Evolutionary conservation across 1,140 invertebrate genomes (phyloP).

Genomic region (Macrobrachium rosenbergii): DNA sequence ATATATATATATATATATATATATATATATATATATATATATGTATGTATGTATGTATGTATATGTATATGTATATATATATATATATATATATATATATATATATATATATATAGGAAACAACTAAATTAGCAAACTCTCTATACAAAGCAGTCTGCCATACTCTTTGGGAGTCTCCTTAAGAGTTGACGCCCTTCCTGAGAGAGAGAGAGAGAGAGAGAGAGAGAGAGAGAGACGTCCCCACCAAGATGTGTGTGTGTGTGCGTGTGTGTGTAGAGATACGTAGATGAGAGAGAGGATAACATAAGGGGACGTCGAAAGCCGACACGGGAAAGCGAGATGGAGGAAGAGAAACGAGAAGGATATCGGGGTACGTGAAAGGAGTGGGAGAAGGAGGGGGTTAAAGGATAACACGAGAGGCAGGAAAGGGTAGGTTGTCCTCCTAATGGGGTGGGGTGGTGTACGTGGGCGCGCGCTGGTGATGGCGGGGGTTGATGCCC

Average conservation of each 20-base stretch:
- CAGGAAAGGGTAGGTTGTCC: too few relatives aligned
- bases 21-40: constrained; percentile 7
- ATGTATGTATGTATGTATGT: neutral
- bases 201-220: neutral
- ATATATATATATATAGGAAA: neutral
- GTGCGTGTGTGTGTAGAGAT: too few relatives aligned
- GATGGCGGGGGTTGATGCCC: too few relatives aligned
- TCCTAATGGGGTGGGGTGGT: too few relatives aligned
- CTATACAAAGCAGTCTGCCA: neutral
- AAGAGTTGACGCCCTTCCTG: too few relatives aligned
- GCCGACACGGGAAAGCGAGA: neutral
- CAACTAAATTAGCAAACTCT: neutral
- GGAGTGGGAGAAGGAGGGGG: too few relatives aligned
- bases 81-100: constrained; percentile 7
- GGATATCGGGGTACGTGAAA: too few relatives aligned
- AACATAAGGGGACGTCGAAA: too few relatives aligned
- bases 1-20: constrained; percentile 12
- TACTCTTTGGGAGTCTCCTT: neutral
- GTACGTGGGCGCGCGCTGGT: too few relatives aligned
- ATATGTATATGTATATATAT: constrained; percentile 5
- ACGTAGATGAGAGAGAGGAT: too few relatives aligned
- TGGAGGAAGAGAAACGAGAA: neutral
- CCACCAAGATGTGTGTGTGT: too few relatives aligned
- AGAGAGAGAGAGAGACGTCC: constrained; percentile 9
- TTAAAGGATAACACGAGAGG: too few relatives aligned